Evolutionary conservation across 2,797 vertebrate species (phyloP), one percentile per base, ranked within the genome.

Genomic region (Lutjanus campechanus): DNA sequence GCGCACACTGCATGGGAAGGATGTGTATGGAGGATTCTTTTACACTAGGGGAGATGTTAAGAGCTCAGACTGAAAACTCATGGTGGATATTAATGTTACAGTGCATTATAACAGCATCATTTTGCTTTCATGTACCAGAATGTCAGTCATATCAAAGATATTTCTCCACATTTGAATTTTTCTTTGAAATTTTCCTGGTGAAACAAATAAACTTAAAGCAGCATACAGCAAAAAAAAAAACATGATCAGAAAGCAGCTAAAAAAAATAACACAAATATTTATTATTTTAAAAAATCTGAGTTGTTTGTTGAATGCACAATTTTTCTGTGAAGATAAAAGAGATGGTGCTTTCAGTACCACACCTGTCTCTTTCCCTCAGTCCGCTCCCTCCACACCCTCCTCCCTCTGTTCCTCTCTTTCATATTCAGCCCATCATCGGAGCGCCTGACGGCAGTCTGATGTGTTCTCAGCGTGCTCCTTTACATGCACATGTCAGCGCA

Each of bases 391-490:
- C 63, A 43, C 69, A 54, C 41, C 67, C 80, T 47, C 53, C 64
- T 9, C 67, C 50, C 44, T 67, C 51, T 65, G 41, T 54, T 67
- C 43, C 66, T 71, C 73, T 84, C 66, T 81, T 83, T 86, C 82
- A 77, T 85, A 86, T 89, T 84, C 89, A 87, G 81, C 81, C 83
- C 79, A 55, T 91, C 88, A 82, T 75, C 36, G 43, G 56, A 10
- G 79, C 3, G 68, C 72, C 79, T 90, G 92, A 91, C 81, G 81
- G 91, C 83, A 49, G 88, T 87, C 86, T 90, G 87, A 93, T 88
- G 84, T 85, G 75, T 87, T 92, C 91, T 77, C 92, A 91, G 89
- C 69, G 11, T 86, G 88, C 89, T 88, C 85, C 85, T 88, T 91
- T 89, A 82, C 88, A 91, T 86, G 89, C 84, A 72, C 79, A 84